Evolutionary conservation across 2,888 invertebrate genomes (phyloP).

Genomic region (Myopa tessellatipennis): DNA sequence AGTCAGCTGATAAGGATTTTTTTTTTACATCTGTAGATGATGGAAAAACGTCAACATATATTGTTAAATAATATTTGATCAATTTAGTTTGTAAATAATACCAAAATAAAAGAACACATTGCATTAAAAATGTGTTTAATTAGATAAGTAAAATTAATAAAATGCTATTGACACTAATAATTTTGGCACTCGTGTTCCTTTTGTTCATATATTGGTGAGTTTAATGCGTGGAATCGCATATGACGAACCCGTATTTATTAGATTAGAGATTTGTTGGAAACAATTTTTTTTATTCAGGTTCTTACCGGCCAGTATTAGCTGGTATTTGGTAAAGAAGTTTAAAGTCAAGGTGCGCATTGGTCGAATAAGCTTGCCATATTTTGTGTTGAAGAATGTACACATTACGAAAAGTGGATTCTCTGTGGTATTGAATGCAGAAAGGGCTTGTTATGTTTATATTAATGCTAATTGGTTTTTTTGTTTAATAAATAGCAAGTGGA

Average conservation of each 20-base stretch:
- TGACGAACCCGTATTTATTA: neutral
- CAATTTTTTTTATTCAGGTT: constrained; percentile 71
- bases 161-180: constrained; percentile 60
- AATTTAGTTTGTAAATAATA: neutral
- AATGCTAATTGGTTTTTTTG: neutral
- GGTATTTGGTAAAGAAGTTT: constrained; percentile 83
- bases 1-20: constrained; percentile 1
- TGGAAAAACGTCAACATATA: neutral
- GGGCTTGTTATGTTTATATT: neutral
- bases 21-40: too few relatives aligned
- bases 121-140: neutral
- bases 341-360: constrained; percentile 84
- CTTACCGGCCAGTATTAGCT: constrained; percentile 80
- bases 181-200: constrained; percentile 55
- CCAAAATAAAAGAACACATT: neutral
- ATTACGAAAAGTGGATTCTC: constrained; percentile 83
- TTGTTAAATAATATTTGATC: neutral
- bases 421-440: constrained; percentile 70
- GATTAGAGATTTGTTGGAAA: neutral
- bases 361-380: constrained; percentile 81
- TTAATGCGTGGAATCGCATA: neutral
- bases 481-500: constrained; percentile 78
- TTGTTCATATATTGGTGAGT: constrained; percentile 63
- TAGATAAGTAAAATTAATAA: constrained; percentile 27
- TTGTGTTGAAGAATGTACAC: constrained; percentile 81